Base-by-base conservation (phyloP, 1,140 invertebrate genomes). In the Octopus sinensis region DNA sequence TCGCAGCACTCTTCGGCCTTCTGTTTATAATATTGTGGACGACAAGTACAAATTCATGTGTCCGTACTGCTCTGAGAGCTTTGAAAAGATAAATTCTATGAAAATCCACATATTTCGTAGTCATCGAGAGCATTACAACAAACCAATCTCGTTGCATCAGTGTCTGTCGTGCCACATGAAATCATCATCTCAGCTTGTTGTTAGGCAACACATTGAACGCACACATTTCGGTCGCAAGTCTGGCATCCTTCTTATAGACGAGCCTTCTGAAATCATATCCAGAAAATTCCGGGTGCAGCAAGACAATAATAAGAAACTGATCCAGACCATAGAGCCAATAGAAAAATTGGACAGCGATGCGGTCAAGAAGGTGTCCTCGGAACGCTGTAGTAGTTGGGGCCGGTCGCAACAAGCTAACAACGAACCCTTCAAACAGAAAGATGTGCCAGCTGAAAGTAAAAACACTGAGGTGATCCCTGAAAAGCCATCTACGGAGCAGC, bases 151-250 rank as follows among this genome's bases (percentile, higher is more conserved):
- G 30, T 23, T 73, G 17, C 68, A 73, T 17, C 68, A 73, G 13
- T 73, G 68, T 17, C 68, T 73, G 4, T 73, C 68, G 68, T 73
- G 68, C 6, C 68, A 73, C 68, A 73, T 73, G 68, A 73, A 73
- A 17, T 73, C 68, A 0, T 73, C 68, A 13, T 73, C 68, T 6
- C 17, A 73, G 30, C 17, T n/a, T n/a, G 30, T 73, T 73, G 68
- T 73, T 6, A 0, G 68, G 13, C 68, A 73, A 23, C 68, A 73
- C 13, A 73, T 73, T 73, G 68, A 73, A 17, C 68, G 68, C 6
- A 73, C 68, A 23, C 68, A 73, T 73, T 73, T 73, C 30, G 68
- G 68, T 73, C 68, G 68, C 5, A 73, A 73, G 13, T 73, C 68
- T 6, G 68, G 68, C 17, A 73, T 73, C 13, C 13, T 73, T 7